These are phyloP conservation scores for Habroteleia sp. DNA, from an alignment of 2,888 invertebrate species.

Conservation along the genomic window DNA sequence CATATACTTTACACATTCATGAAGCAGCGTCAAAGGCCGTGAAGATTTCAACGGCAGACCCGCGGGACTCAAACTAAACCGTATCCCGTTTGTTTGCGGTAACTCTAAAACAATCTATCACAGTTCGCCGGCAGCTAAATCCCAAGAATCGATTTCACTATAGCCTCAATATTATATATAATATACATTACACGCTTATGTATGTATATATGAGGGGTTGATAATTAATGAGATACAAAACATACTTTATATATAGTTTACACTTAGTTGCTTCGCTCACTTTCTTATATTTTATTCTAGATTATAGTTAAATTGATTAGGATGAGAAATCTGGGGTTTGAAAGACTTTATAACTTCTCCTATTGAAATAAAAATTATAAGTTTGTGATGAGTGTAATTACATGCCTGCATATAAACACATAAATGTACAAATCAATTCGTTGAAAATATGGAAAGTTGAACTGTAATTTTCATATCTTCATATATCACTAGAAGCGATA, in stretches of 20 bases:
- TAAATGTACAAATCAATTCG: no score
- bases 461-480: no score
- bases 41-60: slow-evolving; percentile 72
- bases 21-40: slow-evolving; percentile 78
- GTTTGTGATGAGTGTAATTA: no score
- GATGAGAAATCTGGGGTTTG: no score
- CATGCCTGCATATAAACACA: slow-evolving; percentile 33
- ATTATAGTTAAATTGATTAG: no score
- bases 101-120: slow-evolving; percentile 80
- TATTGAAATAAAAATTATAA: no score
- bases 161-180: slow-evolving; percentile 64
- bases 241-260: no score
- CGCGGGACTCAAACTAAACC: slow-evolving; percentile 72
- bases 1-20: slow-evolving; percentile 77
- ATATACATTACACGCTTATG: slow-evolving; percentile 28
- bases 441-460: no score
- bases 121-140: slow-evolving; percentile 67
- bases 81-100: slow-evolving; percentile 78
- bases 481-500: slow-evolving; percentile 51
- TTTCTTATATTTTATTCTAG: no score
- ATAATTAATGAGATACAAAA: no score
- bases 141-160: slow-evolving; percentile 71
- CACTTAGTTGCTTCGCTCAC: no score
- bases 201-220: slow-evolving; percentile 44
- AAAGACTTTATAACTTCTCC: no score